These are phyloP conservation scores for Oreocharis arfaki DNA, from an alignment of 2,113 vertebrate species.

Conservation along the genomic window DNA sequence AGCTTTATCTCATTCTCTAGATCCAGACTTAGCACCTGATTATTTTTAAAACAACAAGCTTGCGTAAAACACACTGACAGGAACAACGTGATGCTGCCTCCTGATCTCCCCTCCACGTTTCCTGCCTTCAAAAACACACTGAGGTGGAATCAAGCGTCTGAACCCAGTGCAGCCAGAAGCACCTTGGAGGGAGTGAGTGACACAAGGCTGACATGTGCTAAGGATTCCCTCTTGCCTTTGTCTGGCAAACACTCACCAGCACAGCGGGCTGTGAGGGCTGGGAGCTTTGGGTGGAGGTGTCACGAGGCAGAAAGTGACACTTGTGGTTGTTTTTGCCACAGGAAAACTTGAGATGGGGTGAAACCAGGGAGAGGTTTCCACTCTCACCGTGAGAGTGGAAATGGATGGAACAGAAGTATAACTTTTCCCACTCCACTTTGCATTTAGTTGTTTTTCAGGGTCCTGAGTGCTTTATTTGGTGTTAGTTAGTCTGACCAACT, in stretches of 20 bases:
- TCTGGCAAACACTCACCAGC: not conserved
- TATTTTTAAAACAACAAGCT: not conserved
- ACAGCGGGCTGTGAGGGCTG: not conserved
- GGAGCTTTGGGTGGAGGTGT: not conserved
- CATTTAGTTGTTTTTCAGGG: not conserved
- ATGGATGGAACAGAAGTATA: not conserved
- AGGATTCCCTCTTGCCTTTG: not conserved
- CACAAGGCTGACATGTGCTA: not conserved
- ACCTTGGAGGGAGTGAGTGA: not conserved
- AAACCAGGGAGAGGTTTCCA: not conserved
- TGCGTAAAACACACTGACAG: not conserved
- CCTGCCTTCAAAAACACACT: not conserved
- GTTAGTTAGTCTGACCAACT: not conserved
- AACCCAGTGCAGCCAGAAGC: not conserved
- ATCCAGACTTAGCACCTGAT: not conserved
- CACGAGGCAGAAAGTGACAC: fast-evolving
- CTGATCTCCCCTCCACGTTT: not conserved
- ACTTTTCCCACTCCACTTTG: not conserved
- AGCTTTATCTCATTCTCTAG: not conserved
- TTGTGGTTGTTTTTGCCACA: not conserved
- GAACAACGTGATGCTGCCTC: not conserved
- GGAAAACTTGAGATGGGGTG: not conserved
- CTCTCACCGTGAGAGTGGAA: not conserved
- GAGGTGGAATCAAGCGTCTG: fast-evolving
- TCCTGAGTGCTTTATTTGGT: not conserved